Conservation (phyloP, 2,797 vertebrate species). For the Schizopygopsis pylzovi region DNA sequence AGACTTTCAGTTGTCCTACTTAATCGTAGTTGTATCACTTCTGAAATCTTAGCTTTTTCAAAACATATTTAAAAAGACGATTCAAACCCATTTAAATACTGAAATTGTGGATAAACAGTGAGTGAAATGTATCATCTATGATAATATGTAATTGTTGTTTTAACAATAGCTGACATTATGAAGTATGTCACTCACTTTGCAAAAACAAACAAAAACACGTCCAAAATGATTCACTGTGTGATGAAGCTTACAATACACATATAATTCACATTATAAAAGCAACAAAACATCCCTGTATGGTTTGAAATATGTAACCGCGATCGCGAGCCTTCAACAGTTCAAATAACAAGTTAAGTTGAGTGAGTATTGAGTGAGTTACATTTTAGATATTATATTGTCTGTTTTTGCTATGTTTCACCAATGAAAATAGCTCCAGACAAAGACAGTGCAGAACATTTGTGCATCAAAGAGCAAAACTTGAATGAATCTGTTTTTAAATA, state of each 20-base stretch:
- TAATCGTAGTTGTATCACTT: background rate
- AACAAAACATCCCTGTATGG: background rate
- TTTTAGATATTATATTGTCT: background rate
- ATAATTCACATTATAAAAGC: background rate
- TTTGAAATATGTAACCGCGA: background rate
- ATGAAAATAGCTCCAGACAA: background rate
- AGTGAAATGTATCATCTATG: background rate
- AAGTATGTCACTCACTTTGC: too few relatives aligned
- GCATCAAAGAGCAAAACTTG: background rate
- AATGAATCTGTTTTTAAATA: background rate
- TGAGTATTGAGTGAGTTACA: background rate
- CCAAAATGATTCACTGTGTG: too few relatives aligned
- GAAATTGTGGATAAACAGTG: background rate
- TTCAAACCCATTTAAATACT: background rate
- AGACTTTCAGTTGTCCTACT: conserved; percentile 22
- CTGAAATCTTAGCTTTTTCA: background rate
- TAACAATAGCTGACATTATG: background rate
- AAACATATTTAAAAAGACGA: background rate
- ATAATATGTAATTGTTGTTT: background rate
- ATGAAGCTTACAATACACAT: background rate
- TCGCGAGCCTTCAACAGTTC: too few relatives aligned
- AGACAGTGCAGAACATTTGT: background rate
- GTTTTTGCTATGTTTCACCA: background rate
- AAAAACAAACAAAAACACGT: too few relatives aligned
- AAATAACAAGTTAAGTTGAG: too few relatives aligned